Conservation (phyloP, 2,888 invertebrate species). For the Lysandra bellargus region DNA sequence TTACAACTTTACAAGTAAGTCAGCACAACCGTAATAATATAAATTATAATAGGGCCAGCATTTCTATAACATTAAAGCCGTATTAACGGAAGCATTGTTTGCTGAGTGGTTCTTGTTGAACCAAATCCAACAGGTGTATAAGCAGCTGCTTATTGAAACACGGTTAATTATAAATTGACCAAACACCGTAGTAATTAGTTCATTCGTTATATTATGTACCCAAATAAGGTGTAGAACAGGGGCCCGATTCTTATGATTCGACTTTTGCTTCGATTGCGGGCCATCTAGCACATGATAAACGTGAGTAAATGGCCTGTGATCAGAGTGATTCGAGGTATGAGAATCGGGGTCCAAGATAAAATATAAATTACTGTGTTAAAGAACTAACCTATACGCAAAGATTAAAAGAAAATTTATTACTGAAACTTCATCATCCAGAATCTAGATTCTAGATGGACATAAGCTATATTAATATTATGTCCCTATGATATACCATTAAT, state of each 20-base stretch:
- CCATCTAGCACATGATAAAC: too few species aligned
- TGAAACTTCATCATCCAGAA: too few species aligned
- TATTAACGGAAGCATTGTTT: slow-evolving; percentile 26
- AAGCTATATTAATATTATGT: too few species aligned
- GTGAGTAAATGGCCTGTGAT: too few species aligned
- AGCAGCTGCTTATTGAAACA: slow-evolving; percentile 11
- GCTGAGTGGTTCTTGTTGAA: not conserved
- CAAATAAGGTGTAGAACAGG: not conserved
- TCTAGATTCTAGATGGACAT: too few species aligned
- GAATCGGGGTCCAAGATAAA: too few species aligned
- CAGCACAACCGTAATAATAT: not conserved
- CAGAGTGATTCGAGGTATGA: too few species aligned
- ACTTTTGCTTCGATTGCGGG: not conserved
- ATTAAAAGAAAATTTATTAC: too few species aligned
- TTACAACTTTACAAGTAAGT: not conserved
- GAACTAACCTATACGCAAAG: too few species aligned
- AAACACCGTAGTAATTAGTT: slow-evolving; percentile 5
- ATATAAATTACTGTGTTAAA: too few species aligned
- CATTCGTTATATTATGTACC: too few species aligned
- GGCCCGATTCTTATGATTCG: not conserved
- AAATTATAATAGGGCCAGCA: not conserved
- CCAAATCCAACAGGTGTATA: slow-evolving; percentile 28
- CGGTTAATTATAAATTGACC: slow-evolving; percentile 10
- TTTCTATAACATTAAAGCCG: not conserved
- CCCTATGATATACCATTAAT: too few species aligned